Evolutionary conservation across 1,140 invertebrate species (phyloP), one percentile per base, ranked within the genome.

Genomic region (Lerema accius): DNA sequence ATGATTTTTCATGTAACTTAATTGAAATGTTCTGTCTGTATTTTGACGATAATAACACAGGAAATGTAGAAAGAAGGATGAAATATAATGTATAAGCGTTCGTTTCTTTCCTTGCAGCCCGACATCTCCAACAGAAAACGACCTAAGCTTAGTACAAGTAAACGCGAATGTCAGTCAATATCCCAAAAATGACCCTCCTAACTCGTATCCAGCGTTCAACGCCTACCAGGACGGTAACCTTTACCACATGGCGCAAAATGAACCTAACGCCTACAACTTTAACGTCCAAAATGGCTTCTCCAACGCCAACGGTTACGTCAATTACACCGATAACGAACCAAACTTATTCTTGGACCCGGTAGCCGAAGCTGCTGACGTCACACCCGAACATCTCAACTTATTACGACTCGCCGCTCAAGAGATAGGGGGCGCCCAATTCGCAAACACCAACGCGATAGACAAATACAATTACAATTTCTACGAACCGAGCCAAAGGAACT

Each of bases 321-420:
- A 82, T 78, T 87, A 82, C 67, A 55, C 71, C 0, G 82, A 89
- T 13, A 81, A 73, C 35, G 83, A 88, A 15, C 69, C 82, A 7
- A 82, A 69, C 45, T 43, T 74, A 1, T 62, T 88, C 0, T 61
- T 86, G 4, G 86, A 89, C 7, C 64, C 82, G 0, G 65, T 88
- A 0, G 48, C 65, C 0, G 82, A 86, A 46, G 26, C 70, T 1
- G 58, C 74, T 0, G 80, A 84, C 1, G 84, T 90, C 0, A 82
- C 82, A 0, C 85, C 86, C 0, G 88, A 87, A 71, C 87, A 92
- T 43, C 63, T 92, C 0, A 91, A 91, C 46, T 65, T 92, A 11
- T 71, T 92, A 16, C 79, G 87, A 63, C 63, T 92, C 7, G 90
- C 90, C 0, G 85, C 90, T 13, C 89, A 91, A 70, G 87, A 92